Evolutionary conservation across 2,113 vertebrate genomes (phyloP).

Genomic region (human (Homo sapiens)): DNA sequence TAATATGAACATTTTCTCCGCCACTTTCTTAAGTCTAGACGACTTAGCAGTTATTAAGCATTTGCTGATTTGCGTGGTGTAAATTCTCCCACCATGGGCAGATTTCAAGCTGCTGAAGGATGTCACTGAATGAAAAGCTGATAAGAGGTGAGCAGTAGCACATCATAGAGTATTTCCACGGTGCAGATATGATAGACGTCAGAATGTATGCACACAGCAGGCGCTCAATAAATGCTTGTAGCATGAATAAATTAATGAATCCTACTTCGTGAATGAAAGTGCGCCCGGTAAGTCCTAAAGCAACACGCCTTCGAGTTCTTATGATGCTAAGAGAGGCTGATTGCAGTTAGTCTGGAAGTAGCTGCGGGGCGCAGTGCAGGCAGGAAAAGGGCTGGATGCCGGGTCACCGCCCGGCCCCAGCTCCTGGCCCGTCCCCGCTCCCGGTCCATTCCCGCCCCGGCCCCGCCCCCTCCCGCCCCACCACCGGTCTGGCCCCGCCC

Average conservation of each 20-base stretch:
- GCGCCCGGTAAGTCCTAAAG: background rate
- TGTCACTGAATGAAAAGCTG: background rate
- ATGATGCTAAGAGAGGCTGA: too few species aligned
- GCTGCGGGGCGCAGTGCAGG: rapidly evolving
- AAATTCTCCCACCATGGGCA: background rate
- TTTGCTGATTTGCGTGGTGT: background rate
- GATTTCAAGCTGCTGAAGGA: background rate
- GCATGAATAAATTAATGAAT: background rate
- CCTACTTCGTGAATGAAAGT: background rate
- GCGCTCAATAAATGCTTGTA: background rate
- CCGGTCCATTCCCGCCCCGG: background rate
- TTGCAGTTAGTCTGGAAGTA: background rate
- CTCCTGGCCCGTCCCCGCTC: background rate
- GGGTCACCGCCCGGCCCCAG: background rate
- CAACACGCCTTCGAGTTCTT: background rate
- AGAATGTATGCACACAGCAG: background rate
- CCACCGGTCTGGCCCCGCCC: background rate
- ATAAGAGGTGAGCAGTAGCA: background rate
- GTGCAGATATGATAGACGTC: background rate
- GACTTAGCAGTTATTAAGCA: background rate
- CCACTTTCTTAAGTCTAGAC: background rate
- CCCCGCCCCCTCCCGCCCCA: background rate
- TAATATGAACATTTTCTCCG: background rate
- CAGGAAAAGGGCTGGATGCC: rapidly evolving
- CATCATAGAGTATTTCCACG: background rate